Base-by-base conservation (phyloP, 2,888 invertebrate genomes). In the Xestobium rufovillosum region DNA sequence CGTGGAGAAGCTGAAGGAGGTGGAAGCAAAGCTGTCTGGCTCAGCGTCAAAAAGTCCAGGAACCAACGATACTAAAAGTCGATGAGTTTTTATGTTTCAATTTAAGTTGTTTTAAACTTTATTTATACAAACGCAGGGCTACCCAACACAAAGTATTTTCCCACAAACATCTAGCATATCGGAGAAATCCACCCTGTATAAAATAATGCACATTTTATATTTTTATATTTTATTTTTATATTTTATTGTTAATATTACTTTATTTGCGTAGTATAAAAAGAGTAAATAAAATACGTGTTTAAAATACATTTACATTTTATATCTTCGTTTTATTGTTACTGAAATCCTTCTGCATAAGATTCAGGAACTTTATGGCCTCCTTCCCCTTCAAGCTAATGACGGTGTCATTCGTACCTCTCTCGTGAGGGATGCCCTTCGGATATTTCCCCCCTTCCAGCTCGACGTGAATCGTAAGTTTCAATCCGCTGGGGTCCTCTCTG, bases 1-100 rank as follows among this genome's bases (percentile, higher is more conserved):
- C 3, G 56, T 54, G 6, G 41, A 56, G 15, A 44, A 50, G 32
- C 14, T 58, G n/a, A 53, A 55, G 19, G 36, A 52, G 31, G 10
- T 57, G 15, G 48, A 53, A n/a, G n/a, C n/a, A n/a, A n/a, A n/a
- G n/a, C n/a, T n/a, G n/a, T n/a, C n/a, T n/a, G n/a, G n/a, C n/a
- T n/a, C n/a, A n/a, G 31, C 53, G 56, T 34, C 36, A 45, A 12
- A 51, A 41, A 39, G 38, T 30, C 25, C 42, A 38, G 34, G 32
- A 36, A 34, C 35, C 36, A 31, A 35, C 28, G 30, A 37, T 23
- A 30, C 16, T 14, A 34, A n/a, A 14, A 31, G 8, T 16, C 29
- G 29, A 27, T 36, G 31, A 12, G 33, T 31, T 27, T 9, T 26
- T 11, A 9, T 33, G 23, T 33, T 23, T 26, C 12, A 26, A 11